Conservation (phyloP, 2,113 vertebrate genomes). For the Phalacrocorax carbo region DNA sequence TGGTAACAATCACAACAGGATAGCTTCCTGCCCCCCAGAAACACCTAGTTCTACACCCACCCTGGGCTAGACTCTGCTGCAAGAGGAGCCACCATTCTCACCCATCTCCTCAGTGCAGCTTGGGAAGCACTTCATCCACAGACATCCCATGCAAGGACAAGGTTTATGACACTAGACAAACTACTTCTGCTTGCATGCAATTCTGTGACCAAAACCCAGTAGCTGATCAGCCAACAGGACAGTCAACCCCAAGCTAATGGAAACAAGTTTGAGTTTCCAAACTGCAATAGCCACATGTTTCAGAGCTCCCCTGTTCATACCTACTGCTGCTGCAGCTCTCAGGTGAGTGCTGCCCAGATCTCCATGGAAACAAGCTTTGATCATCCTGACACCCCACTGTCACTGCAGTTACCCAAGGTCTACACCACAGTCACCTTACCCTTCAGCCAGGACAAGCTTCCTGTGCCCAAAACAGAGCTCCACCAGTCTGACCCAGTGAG, state of each 20-base stretch:
- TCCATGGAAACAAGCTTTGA: not conserved
- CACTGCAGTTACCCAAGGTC: not conserved
- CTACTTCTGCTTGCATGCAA: not conserved
- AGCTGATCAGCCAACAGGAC: not conserved
- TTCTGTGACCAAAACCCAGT: not conserved
- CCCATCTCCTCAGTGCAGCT: not conserved
- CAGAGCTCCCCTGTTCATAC: not conserved
- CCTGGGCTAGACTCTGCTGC: not conserved
- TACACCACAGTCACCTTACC: not conserved
- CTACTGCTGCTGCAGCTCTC: not conserved
- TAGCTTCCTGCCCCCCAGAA: not conserved
- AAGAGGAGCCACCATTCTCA: not conserved
- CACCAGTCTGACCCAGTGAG: not conserved
- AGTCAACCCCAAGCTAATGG: not conserved
- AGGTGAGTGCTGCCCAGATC: not conserved
- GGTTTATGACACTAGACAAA: not conserved
- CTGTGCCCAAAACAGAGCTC: not conserved
- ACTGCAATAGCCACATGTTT: rapidly evolving
- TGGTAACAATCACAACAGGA: not conserved
- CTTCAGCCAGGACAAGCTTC: not conserved
- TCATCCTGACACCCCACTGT: not conserved
- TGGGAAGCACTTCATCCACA: not conserved
- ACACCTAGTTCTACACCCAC: not conserved
- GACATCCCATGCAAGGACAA: not conserved
- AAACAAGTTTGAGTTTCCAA: not conserved